Evolutionary conservation across 2,797 vertebrate genomes (phyloP).

Genomic region (Gambelia wislizenii): DNA sequence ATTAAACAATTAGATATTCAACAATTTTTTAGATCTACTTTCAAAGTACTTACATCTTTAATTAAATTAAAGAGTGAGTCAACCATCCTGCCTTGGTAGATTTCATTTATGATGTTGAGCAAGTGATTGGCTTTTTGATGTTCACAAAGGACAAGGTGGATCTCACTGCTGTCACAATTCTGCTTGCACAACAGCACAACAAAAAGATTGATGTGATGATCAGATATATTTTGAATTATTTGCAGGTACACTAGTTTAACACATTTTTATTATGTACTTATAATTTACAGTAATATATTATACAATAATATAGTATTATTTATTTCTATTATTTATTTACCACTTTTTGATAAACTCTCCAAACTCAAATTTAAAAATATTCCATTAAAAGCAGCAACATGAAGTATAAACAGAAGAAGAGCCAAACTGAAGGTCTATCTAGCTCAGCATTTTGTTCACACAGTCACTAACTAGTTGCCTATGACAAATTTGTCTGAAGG

Average conservation of each 20-base stretch:
- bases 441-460: too few species aligned
- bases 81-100: conserved; percentile 60
- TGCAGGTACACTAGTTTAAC: neutral
- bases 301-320: neutral
- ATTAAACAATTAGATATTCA: neutral
- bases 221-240: neutral
- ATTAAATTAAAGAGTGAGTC: conserved; percentile 56
- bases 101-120: conserved; percentile 71
- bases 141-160: conserved; percentile 76
- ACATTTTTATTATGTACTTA: neutral
- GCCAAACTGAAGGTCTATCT: too few species aligned
- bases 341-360: neutral
- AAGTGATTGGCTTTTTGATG: conserved; percentile 77
- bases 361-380: neutral
- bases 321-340: neutral
- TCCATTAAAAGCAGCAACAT: neutral
- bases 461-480: too few species aligned
- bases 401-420: neutral
- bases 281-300: neutral
- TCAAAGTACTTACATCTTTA: conserved; percentile 71
- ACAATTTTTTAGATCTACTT: neutral
- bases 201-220: neutral
- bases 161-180: conserved; percentile 74
- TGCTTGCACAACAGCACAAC: conserved; percentile 46
- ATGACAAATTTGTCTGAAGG: too few species aligned